phyloP scores from a whole-genome alignment of 2,113 vertebrate species.

The Cinclus cinclus region DNA sequence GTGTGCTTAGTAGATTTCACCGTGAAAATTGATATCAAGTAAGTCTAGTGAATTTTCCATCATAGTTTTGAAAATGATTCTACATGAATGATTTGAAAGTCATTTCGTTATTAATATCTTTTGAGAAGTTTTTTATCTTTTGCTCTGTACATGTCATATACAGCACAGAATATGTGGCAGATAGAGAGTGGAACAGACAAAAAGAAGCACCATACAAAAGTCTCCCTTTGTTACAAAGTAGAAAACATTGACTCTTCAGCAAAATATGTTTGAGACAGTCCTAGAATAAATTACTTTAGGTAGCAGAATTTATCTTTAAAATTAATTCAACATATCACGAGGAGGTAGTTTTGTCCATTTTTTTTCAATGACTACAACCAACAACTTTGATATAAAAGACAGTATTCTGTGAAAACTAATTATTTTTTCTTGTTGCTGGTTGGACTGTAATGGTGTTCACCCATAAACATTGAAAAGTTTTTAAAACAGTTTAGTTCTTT shows the following conservation, averaged over 20 bases:
- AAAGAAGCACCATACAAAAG: background rate
- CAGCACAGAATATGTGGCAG: background rate
- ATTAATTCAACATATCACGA: slow-evolving; percentile 60
- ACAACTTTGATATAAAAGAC: slow-evolving; percentile 66
- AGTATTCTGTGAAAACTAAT: slow-evolving; percentile 72
- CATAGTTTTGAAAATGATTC: slow-evolving; percentile 17
- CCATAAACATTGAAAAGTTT: slow-evolving; percentile 17
- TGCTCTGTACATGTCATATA: background rate
- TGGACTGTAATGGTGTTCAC: slow-evolving; percentile 35
- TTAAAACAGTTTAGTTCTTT: slow-evolving; percentile 5
- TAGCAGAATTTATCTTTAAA: slow-evolving; percentile 60
- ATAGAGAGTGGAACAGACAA: background rate
- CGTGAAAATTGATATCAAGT: background rate
- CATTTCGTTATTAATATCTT: background rate
- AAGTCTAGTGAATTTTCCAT: slow-evolving; percentile 21
- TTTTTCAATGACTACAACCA: slow-evolving; percentile 51
- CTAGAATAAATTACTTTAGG: slow-evolving; percentile 60
- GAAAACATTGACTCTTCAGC: background rate
- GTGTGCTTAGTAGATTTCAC: background rate
- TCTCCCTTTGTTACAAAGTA: background rate
- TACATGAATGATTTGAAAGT: background rate
- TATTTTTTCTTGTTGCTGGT: slow-evolving; percentile 69
- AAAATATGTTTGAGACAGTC: slow-evolving; percentile 32
- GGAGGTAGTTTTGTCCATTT: slow-evolving; percentile 46
- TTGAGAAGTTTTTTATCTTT: background rate